Evolutionary conservation across 2,113 vertebrate species (phyloP).

Genomic region (Choloepus hoffmanni): DNA sequence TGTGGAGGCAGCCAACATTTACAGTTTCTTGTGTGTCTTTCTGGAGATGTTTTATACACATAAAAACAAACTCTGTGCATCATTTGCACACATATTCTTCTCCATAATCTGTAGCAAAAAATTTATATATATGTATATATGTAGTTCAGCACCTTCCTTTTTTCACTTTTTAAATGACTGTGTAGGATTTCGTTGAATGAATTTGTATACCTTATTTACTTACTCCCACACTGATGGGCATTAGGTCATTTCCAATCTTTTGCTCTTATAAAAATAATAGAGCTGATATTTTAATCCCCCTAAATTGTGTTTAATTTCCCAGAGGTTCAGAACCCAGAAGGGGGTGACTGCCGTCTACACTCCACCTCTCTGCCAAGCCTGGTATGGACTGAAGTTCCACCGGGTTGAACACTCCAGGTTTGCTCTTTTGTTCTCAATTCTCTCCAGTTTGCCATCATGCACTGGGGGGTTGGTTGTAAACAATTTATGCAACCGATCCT

Average conservation of each 20-base stretch:
- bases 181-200: background rate
- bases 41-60: background rate
- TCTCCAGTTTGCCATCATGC: background rate
- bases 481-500: background rate
- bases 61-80: background rate
- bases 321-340: background rate
- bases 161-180: background rate
- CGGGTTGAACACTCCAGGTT: background rate
- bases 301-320: constrained; percentile 10
- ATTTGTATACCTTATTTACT: background rate
- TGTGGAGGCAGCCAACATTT: background rate
- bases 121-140: background rate
- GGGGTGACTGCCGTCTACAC: background rate
- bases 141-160: background rate
- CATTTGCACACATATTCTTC: background rate
- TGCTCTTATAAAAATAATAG: constrained; percentile 43
- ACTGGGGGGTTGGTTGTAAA: background rate
- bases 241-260: constrained; percentile 3
- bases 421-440: background rate
- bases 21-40: background rate
- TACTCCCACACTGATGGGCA: background rate
- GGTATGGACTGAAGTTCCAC: background rate
- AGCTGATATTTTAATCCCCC: background rate
- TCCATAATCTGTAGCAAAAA: background rate
- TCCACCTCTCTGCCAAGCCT: background rate